Percentiles rank a stretch among this genome's conserved stretches.
Conservation (phyloP, 1,140 invertebrate species). For the Neotoxoptera formosana region DNA sequence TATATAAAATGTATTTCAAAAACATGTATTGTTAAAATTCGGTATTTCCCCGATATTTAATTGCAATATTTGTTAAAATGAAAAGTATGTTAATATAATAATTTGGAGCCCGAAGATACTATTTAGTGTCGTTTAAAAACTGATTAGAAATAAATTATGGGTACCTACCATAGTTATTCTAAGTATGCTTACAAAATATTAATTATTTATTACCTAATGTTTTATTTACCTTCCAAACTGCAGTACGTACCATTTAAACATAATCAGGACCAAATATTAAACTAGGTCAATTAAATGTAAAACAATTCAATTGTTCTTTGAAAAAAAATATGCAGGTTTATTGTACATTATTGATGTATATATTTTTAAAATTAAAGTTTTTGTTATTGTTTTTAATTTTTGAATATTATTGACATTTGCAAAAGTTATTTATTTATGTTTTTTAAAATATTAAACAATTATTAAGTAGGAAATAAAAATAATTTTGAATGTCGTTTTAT, state of each 20-base stretch:
- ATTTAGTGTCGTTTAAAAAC: conserved; percentile 2
- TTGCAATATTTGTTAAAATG: neutral
- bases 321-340: neutral
- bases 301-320: neutral
- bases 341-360: neutral
- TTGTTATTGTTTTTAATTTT: neutral
- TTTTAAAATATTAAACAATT: neutral
- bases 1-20: neutral
- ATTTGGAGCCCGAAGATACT: neutral
- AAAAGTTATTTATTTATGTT: neutral
- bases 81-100: neutral
- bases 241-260: neutral
- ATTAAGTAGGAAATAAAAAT: neutral
- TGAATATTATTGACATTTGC: neutral
- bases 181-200: neutral
- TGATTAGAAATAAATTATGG: conserved; percentile 9
- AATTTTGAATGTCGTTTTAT: neutral
- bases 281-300: neutral
- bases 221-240: conserved; percentile 2
- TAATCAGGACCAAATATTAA: neutral
- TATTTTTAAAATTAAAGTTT: conserved; percentile 5
- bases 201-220: neutral
- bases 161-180: neutral
- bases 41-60: neutral
- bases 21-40: neutral